Percentiles rank a stretch among this genome's conserved stretches.
phyloP scores from a whole-genome alignment of 2,888 invertebrate species.

The Embidobia sp. region DNA sequence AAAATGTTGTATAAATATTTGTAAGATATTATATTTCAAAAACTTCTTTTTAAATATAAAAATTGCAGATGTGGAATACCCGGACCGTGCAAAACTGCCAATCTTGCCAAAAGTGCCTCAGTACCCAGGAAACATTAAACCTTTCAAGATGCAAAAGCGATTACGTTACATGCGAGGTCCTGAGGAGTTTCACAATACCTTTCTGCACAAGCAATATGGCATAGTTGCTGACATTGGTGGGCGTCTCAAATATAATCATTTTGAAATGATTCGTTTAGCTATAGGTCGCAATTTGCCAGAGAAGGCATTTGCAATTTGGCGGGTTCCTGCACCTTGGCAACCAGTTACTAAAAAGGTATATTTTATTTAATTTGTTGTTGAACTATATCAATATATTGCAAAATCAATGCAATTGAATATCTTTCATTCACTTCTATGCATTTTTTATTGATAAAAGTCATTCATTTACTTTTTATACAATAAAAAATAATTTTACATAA shows the following conservation, averaged over 20 bases:
- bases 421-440: no score
- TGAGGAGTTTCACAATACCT: conserved; percentile 90
- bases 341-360: conserved; percentile 91
- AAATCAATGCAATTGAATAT: no score
- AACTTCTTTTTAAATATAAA: no score
- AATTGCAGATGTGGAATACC: conserved; percentile 72
- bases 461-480: no score
- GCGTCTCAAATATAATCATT: conserved; percentile 89
- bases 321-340: conserved; percentile 98
- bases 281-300: conserved; percentile 90
- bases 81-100: conserved; percentile 86
- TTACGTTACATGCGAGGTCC: conserved; percentile 95
- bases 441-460: no score
- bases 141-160: conserved; percentile 93
- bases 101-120: conserved; percentile 89
- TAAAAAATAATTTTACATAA: no score
- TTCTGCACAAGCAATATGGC: conserved; percentile 96
- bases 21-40: no score
- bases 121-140: conserved; percentile 85
- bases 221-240: conserved; percentile 91
- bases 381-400: no score
- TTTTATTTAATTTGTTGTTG: not conserved
- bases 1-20: no score
- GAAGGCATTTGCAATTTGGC: conserved; percentile 96
- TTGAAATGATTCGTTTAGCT: conserved; percentile 92